A percentile compares a stretch with the other conserved stretches of the same genome.
Evolutionary conservation across 2,113 vertebrate species (phyloP).

Genomic region (Rhinoptilus africanus): DNA sequence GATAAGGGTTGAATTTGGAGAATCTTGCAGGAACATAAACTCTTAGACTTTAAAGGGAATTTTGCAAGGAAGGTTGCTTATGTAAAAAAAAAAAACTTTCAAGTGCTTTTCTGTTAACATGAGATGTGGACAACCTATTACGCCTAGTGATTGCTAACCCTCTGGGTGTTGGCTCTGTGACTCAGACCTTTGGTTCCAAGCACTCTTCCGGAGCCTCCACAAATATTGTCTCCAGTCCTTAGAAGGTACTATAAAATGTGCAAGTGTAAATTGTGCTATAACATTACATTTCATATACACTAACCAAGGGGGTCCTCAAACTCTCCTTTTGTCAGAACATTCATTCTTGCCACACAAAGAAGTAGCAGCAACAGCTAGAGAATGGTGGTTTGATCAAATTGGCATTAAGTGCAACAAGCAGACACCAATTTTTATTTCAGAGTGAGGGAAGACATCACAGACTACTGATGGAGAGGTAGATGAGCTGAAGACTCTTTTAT

Average conservation of each 20-base stretch:
- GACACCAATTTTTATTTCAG: background rate
- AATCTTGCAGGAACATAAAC: background rate
- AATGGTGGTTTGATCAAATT: background rate
- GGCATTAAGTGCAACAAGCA: background rate
- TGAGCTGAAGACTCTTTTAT: background rate
- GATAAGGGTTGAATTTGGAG: background rate
- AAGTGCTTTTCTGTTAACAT: background rate
- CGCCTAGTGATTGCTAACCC: accelerated
- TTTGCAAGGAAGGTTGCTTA: background rate
- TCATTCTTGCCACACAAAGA: background rate
- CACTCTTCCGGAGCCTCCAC: background rate
- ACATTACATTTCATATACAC: background rate
- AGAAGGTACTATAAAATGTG: background rate
- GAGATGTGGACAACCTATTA: background rate
- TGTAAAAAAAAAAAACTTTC: background rate
- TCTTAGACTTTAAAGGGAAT: background rate
- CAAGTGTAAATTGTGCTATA: background rate
- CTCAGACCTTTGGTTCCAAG: background rate
- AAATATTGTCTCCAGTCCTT: background rate
- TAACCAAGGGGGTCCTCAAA: background rate
- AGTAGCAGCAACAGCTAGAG: background rate
- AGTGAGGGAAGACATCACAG: background rate
- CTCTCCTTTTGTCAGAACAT: background rate
- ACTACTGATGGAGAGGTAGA: background rate
- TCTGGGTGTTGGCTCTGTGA: background rate